Conservation (phyloP, 37 sponge, comb jelly and placozoan species). For the Cliona cf. orientalis region DNA sequence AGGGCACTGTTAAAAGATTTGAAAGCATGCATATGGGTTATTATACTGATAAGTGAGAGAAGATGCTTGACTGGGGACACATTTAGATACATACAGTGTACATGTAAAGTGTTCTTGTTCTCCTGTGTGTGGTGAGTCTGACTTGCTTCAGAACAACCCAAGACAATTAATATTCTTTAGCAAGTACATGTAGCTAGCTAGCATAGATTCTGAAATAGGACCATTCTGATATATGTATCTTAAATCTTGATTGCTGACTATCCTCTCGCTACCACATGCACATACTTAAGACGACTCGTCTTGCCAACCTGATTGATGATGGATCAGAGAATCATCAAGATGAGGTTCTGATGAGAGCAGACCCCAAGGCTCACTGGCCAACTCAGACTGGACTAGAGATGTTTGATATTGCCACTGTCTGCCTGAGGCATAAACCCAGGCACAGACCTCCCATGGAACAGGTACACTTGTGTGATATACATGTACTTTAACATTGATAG, state of each 20-base stretch:
- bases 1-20: no score
- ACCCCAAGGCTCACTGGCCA: constrained; percentile 54
- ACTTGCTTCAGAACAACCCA: no score
- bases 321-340: constrained; percentile 15
- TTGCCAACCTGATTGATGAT: constrained; percentile 35
- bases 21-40: no score
- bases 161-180: no score
- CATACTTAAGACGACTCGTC: constrained; percentile 31
- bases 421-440: constrained; percentile 29
- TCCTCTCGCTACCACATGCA: not conserved
- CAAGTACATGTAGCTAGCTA: not conserved
- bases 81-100: no score
- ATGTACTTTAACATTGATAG: no score
- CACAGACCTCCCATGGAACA: constrained; percentile 65
- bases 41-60: no score
- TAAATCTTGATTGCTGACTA: constrained; percentile 7
- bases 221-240: not conserved
- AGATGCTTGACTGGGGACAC: no score
- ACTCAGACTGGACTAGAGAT: constrained; percentile 27
- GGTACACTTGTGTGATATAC: no score
- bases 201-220: not conserved
- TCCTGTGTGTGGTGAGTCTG: no score
- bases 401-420: constrained; percentile 66
- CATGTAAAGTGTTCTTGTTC: no score
- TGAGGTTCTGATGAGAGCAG: constrained; percentile 21